phyloP scores from a whole-genome alignment of 2,888 invertebrate genomes.

The Drosophila eohydei region DNA sequence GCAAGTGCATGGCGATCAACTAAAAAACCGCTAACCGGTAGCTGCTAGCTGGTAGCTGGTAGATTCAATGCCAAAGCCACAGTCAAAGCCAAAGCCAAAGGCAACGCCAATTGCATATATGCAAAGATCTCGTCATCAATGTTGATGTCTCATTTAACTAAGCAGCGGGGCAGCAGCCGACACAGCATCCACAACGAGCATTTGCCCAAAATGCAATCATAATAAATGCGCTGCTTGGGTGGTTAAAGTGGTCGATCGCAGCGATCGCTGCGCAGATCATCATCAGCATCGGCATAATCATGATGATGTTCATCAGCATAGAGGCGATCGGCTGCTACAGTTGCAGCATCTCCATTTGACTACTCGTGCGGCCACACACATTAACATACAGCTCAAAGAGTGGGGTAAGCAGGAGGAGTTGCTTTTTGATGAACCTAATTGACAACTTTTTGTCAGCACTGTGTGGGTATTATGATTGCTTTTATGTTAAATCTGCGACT shows the following conservation, averaged over 20 bases:
- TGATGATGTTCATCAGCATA: constrained; percentile 32
- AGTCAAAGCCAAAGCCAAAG: constrained; percentile 25
- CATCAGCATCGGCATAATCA: constrained; percentile 12
- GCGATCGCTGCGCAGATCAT: constrained; percentile 14
- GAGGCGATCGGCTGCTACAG: constrained; percentile 22
- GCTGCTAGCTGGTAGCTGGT: constrained; percentile 21
- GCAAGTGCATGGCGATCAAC: constrained; percentile 41
- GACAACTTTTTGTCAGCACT: constrained; percentile 82
- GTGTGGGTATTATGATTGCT: constrained; percentile 81
- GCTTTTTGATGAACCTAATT: constrained; percentile 79
- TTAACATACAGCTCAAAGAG: constrained; percentile 60
- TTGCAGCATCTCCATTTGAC: constrained; percentile 62
- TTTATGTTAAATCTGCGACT: constrained; percentile 74
- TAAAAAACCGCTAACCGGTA: constrained; percentile 57
- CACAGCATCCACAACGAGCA: constrained; percentile 29
- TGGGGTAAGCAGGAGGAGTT: constrained; percentile 12
- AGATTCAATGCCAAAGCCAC: constrained; percentile 27
- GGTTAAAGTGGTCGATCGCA: constrained; percentile 37
- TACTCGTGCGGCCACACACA: constrained; percentile 60
- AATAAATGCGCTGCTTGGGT: constrained; percentile 78
- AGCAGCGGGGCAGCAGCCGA: constrained; percentile 61
- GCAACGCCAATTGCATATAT: constrained; percentile 18
- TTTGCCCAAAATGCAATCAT: constrained; percentile 76
- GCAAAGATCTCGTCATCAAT: constrained; percentile 25
- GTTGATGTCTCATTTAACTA: constrained; percentile 79